phyloP scores from a whole-genome alignment of 2,113 vertebrate species.

The Felis chaus region DNA sequence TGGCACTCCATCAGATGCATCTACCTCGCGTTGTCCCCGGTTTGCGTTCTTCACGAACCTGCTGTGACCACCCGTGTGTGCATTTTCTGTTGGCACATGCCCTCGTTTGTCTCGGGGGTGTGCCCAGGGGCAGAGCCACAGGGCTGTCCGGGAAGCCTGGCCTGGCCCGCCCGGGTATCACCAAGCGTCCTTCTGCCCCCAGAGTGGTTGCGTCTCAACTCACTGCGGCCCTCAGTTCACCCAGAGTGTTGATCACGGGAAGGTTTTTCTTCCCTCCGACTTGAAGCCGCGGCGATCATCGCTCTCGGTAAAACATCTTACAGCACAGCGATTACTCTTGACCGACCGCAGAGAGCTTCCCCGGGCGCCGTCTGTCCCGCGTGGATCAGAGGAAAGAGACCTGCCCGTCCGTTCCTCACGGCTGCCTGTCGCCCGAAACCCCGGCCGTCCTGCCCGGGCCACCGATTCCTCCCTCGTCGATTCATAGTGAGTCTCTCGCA shows the following conservation, averaged over 20 bases:
- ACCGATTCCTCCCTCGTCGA: neutral
- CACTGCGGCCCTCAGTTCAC: neutral
- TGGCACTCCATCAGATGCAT: too few species aligned
- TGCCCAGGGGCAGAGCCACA: neutral
- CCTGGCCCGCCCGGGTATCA: rapidly evolving
- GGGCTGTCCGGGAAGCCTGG: rapidly evolving
- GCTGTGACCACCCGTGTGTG: rapidly evolving
- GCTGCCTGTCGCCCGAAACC: neutral
- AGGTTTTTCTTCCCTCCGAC: neutral
- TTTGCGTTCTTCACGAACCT: too few species aligned
- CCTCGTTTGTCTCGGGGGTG: rapidly evolving
- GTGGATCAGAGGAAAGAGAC: neutral
- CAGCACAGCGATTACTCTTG: neutral
- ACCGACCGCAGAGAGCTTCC: neutral
- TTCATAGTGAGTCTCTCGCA: neutral
- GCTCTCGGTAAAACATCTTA: neutral
- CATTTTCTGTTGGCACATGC: rapidly evolving
- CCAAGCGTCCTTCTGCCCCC: neutral
- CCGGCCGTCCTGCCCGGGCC: neutral
- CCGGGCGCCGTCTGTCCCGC: neutral
- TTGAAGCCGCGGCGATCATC: neutral
- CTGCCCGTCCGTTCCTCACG: neutral
- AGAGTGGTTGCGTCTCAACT: neutral
- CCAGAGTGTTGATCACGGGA: neutral
- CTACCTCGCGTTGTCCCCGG: neutral